phyloP scores from a whole-genome alignment of 2,113 vertebrate species.

The Callionymus lyra region DNA sequence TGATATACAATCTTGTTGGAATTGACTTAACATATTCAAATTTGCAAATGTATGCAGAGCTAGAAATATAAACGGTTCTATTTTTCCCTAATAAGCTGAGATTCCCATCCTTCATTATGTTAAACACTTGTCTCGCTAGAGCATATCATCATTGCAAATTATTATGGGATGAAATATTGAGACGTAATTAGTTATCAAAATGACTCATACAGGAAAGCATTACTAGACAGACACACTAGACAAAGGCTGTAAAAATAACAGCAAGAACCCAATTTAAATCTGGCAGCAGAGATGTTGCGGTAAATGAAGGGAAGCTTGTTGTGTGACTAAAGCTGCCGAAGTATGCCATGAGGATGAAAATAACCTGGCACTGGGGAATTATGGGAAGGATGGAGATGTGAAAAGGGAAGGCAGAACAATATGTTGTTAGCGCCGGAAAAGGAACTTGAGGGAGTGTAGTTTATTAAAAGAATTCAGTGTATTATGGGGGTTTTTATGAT shows the following conservation, averaged over 20 bases:
- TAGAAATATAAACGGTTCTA: no score
- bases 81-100: no score
- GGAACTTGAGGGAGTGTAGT: constrained; percentile 23
- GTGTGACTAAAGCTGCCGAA: constrained; percentile 41
- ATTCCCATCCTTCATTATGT: no score
- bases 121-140: no score
- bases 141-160: no score
- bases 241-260: constrained; percentile 9
- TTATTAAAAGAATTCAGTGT: constrained; percentile 49
- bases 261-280: constrained; percentile 15
- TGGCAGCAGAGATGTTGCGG: constrained; percentile 19
- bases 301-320: constrained; percentile 31
- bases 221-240: constrained; percentile 7
- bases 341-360: constrained; percentile 35
- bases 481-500: constrained; percentile 23
- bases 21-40: no score
- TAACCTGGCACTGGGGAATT: constrained; percentile 35
- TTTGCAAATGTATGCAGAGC: no score
- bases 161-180: no score
- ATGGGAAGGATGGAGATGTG: constrained; percentile 36
- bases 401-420: constrained; percentile 52
- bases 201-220: constrained; percentile 21
- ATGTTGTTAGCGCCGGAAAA: constrained; percentile 24
- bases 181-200: background rate
- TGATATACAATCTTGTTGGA: no score